Evolutionary conservation across 2,888 invertebrate genomes (phyloP), one percentile per base, ranked within the genome.

Genomic region (Epicampocera succincta): DNA sequence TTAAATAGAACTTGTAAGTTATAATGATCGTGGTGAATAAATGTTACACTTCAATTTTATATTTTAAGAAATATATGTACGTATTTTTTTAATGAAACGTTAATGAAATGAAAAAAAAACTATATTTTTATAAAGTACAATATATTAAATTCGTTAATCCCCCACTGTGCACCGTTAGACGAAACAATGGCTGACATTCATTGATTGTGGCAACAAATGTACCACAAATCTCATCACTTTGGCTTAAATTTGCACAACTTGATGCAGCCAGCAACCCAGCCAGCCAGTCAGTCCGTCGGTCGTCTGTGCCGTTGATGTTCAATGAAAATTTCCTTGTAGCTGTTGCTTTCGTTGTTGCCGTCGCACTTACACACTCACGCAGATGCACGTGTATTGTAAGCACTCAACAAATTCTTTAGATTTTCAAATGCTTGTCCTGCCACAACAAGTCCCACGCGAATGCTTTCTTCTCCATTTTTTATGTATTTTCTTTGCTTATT

Each of bases 401-500:
- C n/a, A 44, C 52, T 42, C 15, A 63, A 63, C 54, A 54, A 15
- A 56, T 11, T 52, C 29, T 21, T 58, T 69, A 52, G 5, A 38
- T 19, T 60, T 56, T 66, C 66, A 60, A 33, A 33, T 33, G 33
- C 71, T 73, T 77, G 83, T 76, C 82, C 82, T 78, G 72, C 80
- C 83, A 46, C 84, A 85, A 82, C 78, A 83, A 85, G 83, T 85
- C 84, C 80, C 83, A 84, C 81, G 63, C 81, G 75, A 83, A 82
- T 83, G 74, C 75, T 40, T 77, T 81, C 5, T 46, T 19, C 29
- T 72, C 65, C 19, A 60, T 68, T 61, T 68, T 56, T 38, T 44
- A 15, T 8, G 33, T 38, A 21, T 65, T 56, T 81, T 68, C 33
- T 33, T 33, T 9, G 5, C 25, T 25, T 25, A 25, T 25, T 25